A percentile compares a stretch with the other conserved stretches of the same genome.
These are phyloP conservation scores for Peromyscus eremicus DNA, from an alignment of 2,797 vertebrate genomes.

Conservation along the genomic window DNA sequence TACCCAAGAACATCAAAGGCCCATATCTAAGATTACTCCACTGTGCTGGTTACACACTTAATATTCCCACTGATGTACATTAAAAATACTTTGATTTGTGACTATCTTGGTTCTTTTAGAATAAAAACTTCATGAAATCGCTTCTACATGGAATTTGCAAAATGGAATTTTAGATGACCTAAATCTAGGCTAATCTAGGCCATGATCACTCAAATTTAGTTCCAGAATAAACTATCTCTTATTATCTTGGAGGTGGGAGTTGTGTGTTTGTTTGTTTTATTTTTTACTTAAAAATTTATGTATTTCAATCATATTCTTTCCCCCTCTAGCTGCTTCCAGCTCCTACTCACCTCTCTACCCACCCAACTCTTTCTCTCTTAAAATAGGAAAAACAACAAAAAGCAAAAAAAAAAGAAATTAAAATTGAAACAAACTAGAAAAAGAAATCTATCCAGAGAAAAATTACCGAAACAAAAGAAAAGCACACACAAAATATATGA, in stretches of 20 bases:
- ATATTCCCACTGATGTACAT: neutral
- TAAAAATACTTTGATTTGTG: neutral
- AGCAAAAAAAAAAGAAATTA: neutral
- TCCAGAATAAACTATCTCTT: neutral
- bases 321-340: neutral
- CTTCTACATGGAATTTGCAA: neutral
- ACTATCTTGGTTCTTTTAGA: neutral
- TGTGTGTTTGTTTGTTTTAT: too few species aligned
- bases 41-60: neutral
- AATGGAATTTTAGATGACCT: neutral
- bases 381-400: rapidly evolving
- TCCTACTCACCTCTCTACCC: neutral
- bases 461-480: neutral
- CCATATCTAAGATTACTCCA: neutral
- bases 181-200: neutral
- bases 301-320: too few species aligned
- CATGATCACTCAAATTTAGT: neutral
- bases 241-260: neutral
- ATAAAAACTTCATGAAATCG: neutral
- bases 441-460: neutral
- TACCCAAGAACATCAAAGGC: neutral
- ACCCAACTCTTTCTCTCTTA: neutral
- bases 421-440: neutral
- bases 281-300: neutral
- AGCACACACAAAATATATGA: neutral